Conservation (phyloP, 92 coral and sea anemone genomes). For the Hydrozoanthus gracilis region DNA sequence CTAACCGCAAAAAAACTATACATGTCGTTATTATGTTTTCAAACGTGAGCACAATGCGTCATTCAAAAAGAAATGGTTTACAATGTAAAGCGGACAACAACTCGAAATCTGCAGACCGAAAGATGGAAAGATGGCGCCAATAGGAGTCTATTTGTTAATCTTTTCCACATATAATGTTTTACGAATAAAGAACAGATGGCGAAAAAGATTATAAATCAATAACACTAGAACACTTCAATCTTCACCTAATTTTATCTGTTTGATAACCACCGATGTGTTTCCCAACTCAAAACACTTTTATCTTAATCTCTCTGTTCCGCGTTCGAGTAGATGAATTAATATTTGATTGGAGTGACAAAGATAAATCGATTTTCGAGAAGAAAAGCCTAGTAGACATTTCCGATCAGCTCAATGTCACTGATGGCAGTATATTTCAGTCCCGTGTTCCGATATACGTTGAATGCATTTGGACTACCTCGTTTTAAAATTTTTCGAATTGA, state of each 20-base stretch:
- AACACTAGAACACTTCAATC: slow-evolving; percentile 9
- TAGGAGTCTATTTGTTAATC: slow-evolving; percentile 25
- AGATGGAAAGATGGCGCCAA: slow-evolving; percentile 44
- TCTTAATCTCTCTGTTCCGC: slow-evolving; percentile 18
- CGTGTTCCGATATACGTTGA: too few relatives aligned
- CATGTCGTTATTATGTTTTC: not conserved
- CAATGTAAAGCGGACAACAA: slow-evolving; percentile 5
- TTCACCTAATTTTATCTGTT: slow-evolving; percentile 23
- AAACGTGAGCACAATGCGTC: not conserved
- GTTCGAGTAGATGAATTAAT: slow-evolving; percentile 30
- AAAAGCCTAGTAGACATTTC: slow-evolving; percentile 1
- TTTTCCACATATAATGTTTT: slow-evolving; percentile 33
- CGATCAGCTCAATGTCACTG: slow-evolving; percentile 3
- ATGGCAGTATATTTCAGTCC: not conserved
- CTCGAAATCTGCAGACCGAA: slow-evolving; percentile 30
- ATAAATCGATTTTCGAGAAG: slow-evolving; percentile 6
- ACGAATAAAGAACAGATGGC: slow-evolving; percentile 32
- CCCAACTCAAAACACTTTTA: not conserved
- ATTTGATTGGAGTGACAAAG: slow-evolving; percentile 17
- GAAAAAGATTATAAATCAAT: slow-evolving; percentile 8
- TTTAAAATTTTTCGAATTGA: too few relatives aligned
- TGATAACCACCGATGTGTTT: slow-evolving; percentile 15
- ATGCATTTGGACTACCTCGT: too few relatives aligned
- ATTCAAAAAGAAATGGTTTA: not conserved
- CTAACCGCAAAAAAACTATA: slow-evolving; percentile 12